phyloP scores from a whole-genome alignment of 2,113 vertebrate species.

The Bostrychus sinensis region DNA sequence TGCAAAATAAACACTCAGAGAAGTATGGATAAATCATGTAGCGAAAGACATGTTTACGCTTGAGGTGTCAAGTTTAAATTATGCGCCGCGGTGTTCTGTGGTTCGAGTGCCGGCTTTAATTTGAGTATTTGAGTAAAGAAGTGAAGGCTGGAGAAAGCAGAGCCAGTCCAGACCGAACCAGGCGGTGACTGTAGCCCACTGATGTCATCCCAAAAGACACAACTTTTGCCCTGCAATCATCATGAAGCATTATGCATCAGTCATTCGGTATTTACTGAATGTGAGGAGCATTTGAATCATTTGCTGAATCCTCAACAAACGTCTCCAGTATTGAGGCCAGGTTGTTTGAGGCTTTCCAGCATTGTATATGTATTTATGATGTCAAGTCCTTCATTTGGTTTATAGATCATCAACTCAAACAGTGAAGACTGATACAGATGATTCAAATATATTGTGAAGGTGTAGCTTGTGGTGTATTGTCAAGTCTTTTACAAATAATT shows the following conservation, averaged over 20 bases:
- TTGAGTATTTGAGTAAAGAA: conserved; percentile 60
- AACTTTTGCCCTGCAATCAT: conserved; percentile 57
- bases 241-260: conserved; percentile 47
- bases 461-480: conserved; percentile 22
- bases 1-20: conserved; percentile 67
- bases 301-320: conserved; percentile 23
- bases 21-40: conserved; percentile 68
- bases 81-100: conserved; percentile 60
- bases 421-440: conserved; percentile 26
- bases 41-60: conserved; percentile 71
- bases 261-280: conserved; percentile 52
- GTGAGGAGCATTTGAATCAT: conserved; percentile 45
- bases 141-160: conserved; percentile 54
- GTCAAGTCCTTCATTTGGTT: conserved; percentile 38
- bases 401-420: conserved; percentile 26
- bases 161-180: conserved; percentile 59
- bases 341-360: conserved; percentile 31
- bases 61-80: conserved; percentile 73
- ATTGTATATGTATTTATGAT: conserved; percentile 44
- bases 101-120: conserved; percentile 61
- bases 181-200: conserved; percentile 47
- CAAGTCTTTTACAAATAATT: too few species aligned
- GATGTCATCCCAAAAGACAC: conserved; percentile 61
- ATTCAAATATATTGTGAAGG: conserved; percentile 7
- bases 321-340: conserved; percentile 34